Evolutionary conservation across 2,797 vertebrate genomes (phyloP), one percentile per base, ranked within the genome.

Genomic region (Darevskia mixta): DNA sequence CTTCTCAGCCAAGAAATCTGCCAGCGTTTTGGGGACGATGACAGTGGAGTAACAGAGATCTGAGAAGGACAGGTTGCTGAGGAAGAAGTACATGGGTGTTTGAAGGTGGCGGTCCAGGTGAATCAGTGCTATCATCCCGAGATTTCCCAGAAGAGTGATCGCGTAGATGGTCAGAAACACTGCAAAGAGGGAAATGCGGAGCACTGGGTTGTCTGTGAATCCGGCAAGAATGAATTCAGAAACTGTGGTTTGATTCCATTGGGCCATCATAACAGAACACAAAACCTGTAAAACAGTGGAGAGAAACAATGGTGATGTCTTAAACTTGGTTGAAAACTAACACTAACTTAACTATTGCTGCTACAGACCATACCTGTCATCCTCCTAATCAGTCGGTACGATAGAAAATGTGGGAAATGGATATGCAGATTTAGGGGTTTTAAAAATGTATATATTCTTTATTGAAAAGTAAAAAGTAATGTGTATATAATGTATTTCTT

Each of bases 81-180:
- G 95, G 85, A 96, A 95, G 72, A 95, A 95, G 79, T 96, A 95
- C 95, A 96, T 95, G 29, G 95, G 93, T 0, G 87, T 94, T n/a
- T 92, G 95, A 85, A 96, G 93, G 2, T 1, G 82, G 6, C 27
- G 29, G 78, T 64, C 93, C 3, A 94, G 25, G 72, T 17, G 29
- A 75, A 95, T 95, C 71, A 96, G 3, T 0, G 79, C 0, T 1
- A 96, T 94, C 92, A 95, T 93, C 1, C 94, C 93, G 0, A 93
- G 87, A 1, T 95, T 96, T 79, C 93, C 94, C 2, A 66, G 0
- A n/a, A 95, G 45, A 32, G 93, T 95, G 58, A 94, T 0, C 13
- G 92, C 49, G 27, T 95, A 95, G 83, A 95, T 79, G 15, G 86
- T 0, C 0, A 76, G 27, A 81, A 96, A 94, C 10, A 94, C 29